Conservation (phyloP, 2,113 vertebrate species). For the Bucco capensis region DNA sequence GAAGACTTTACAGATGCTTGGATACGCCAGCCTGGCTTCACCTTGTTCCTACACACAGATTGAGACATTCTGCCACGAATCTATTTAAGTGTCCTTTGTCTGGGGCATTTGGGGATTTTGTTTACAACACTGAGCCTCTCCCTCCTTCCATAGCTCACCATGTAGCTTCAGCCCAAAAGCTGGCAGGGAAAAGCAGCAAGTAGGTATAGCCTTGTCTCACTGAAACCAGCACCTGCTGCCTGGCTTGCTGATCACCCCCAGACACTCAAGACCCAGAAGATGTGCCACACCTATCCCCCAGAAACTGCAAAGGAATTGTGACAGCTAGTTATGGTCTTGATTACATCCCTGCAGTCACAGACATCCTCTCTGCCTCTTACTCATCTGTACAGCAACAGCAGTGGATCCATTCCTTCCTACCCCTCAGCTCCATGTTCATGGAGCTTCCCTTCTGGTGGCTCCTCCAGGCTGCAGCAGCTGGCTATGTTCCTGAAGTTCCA, state of each 20-base stretch:
- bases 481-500: background rate
- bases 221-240: background rate
- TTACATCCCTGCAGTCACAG: background rate
- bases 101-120: background rate
- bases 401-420: background rate
- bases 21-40: conserved; percentile 48
- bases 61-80: background rate
- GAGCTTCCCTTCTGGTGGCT: background rate
- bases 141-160: background rate
- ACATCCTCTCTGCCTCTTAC: background rate
- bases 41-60: conserved; percentile 16
- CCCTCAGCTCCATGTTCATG: background rate
- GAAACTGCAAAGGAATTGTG: background rate
- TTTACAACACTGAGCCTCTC: background rate
- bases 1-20: conserved; percentile 77
- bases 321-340: background rate
- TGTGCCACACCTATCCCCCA: background rate
- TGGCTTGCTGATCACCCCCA: background rate
- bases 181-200: background rate
- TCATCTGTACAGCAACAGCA: background rate
- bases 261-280: background rate
- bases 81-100: conserved; percentile 30
- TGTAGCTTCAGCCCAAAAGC: background rate
- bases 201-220: background rate
- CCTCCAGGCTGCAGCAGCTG: background rate